Evolutionary conservation across 2,113 vertebrate genomes (phyloP).

Genomic region (Pterocles gutturalis): DNA sequence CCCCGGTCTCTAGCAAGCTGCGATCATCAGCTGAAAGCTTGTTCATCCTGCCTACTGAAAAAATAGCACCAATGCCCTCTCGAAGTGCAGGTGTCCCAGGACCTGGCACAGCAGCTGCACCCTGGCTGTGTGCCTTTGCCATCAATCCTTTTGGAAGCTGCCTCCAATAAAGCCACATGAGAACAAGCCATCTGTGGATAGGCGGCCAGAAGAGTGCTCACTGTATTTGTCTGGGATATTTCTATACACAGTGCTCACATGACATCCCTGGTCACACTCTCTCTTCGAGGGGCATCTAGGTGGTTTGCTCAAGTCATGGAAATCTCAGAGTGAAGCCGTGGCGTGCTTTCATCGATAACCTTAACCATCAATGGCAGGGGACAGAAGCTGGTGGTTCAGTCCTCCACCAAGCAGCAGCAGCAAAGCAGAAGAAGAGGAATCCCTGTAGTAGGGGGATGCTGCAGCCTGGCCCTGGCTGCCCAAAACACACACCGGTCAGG

Average conservation of each 20-base stretch:
- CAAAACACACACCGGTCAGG: fast-evolving
- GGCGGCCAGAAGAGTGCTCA: fast-evolving
- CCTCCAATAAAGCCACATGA: not conserved
- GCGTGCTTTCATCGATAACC: not conserved
- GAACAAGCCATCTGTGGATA: not conserved
- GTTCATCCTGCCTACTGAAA: not conserved
- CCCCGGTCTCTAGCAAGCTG: not conserved
- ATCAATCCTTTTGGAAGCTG: not conserved
- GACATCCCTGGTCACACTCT: not conserved
- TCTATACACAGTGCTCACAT: fast-evolving
- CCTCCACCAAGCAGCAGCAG: fast-evolving
- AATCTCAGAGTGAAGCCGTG: not conserved
- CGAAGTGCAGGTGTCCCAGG: not conserved
- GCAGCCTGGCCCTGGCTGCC: not conserved
- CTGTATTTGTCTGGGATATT: not conserved
- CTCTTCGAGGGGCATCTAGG: not conserved
- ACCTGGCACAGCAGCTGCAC: not conserved
- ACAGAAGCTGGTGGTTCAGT: not conserved
- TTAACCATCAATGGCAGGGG: not conserved
- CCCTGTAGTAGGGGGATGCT: too few species aligned
- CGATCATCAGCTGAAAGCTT: not conserved
- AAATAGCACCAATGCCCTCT: fast-evolving
- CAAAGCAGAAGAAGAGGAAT: not conserved
- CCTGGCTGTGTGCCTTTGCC: fast-evolving
- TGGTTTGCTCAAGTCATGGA: not conserved